Evolutionary conservation across 2,113 vertebrate species (phyloP), one percentile per base, ranked within the genome.

Genomic region (Tylochromis polylepis): DNA sequence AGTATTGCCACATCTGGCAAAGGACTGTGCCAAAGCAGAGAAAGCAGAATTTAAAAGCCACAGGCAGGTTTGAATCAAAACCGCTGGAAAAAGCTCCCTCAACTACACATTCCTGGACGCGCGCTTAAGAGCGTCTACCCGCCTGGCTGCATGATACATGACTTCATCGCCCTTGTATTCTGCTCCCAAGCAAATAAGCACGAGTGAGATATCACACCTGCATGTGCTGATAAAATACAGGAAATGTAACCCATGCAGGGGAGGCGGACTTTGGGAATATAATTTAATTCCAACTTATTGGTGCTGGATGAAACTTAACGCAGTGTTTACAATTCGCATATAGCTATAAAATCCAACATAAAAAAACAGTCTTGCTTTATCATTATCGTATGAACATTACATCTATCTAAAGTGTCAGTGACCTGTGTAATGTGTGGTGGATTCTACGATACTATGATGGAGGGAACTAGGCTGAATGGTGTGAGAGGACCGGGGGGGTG

Each of bases 351-450:
- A 94, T 70, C 62, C 93, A 93, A 93, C 85, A 41, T 85, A 91
- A 94, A 94, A 87, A 88, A 93, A 89, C 86, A 85, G 91, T 91
- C 90, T 85, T 24, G 51, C 81, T 94, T 89, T 89, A 72, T 49
- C 41, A 75, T 91, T 79, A 90, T 85, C 15, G 3, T 81, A 78
- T 88, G 81, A 90, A 90, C 85, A 60, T 91, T 82, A 89, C 82
- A 57, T 89, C 96, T 94, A 96, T 97, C 97, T 92, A 90, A 92
- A 91, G 92, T 93, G 92, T 95, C 91, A 90, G 90, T 95, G 92
- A 92, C 88, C 85, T 58, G 85, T 85, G 87, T 88, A 16, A 91
- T 81, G 85, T 3, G 72, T 81, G 83, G 89, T 84, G 88, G 59
- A 11, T 59, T 89, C 89, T 93, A 86, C 11, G 18, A 87, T 85